phyloP scores from a whole-genome alignment of 1,140 invertebrate species.

The Charaxes varanes region DNA sequence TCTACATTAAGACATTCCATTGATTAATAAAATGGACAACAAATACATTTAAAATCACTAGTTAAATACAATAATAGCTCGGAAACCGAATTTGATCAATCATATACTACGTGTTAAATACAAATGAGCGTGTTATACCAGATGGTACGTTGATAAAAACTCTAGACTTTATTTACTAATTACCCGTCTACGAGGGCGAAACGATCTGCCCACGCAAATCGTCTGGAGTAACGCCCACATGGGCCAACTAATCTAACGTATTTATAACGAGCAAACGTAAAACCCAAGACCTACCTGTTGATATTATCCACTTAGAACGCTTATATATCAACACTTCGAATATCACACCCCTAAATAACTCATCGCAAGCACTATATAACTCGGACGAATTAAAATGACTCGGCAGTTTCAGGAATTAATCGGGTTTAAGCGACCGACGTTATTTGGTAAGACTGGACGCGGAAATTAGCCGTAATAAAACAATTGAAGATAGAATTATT shows the following conservation, averaged over 20 bases:
- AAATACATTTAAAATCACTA: too few species aligned
- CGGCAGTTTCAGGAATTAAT: neutral
- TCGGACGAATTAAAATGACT: neutral
- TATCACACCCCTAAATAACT: slow-evolving; percentile 11
- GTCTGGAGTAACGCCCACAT: slow-evolving; percentile 61
- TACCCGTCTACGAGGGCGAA: slow-evolving; percentile 34
- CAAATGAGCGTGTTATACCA: too few species aligned
- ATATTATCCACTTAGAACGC: slow-evolving; percentile 28
- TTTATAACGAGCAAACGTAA: slow-evolving; percentile 32
- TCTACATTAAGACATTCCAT: too few species aligned
- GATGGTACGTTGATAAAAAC: too few species aligned
- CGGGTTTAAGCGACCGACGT: too few species aligned
- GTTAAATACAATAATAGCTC: too few species aligned
- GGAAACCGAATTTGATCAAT: too few species aligned
- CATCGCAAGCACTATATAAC: slow-evolving; percentile 1
- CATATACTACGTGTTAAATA: too few species aligned
- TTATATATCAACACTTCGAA: slow-evolving; percentile 13
- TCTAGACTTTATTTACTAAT: slow-evolving; percentile 39
- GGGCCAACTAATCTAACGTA: slow-evolving; percentile 22
- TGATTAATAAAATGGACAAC: too few species aligned
- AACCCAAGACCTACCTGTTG: slow-evolving; percentile 54
- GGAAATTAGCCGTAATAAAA: too few species aligned
- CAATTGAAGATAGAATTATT: neutral
- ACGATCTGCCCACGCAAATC: slow-evolving; percentile 45
- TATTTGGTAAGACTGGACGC: too few species aligned